Evolutionary conservation across 2,888 invertebrate genomes (phyloP), one percentile per base, ranked within the genome.

Genomic region (Nesidiocoris tenuis): DNA sequence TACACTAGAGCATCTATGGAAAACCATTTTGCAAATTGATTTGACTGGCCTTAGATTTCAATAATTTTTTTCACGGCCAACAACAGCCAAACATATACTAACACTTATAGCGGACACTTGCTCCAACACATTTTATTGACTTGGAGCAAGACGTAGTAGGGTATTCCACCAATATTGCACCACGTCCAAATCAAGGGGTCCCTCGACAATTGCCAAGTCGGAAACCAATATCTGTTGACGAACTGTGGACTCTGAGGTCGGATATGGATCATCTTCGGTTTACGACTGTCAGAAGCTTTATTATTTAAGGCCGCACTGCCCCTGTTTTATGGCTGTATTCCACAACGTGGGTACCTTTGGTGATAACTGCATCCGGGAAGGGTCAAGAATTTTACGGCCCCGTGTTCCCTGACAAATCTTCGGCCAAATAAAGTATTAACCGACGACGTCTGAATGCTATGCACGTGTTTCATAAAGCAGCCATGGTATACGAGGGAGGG

Each of bases 381-480:
- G 74, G 74, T 65, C 74, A 74, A 55, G 74, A 24, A 19, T 74
- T 75, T 75, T 75, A 75, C 61, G 75, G 61, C 68, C 75, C 3
- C 61, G 68, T 39, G 39, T 39, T 22, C n/a, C n/a, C 75, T 68
- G 75, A 75, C 75, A 75, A 75, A 75, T 75, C 75, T 75, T 75
- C n/a, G 75, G 54, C 61, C 75, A 25, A 68, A 75, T 75, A 75
- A 75, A 75, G 75, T 75, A 75, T 75, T 75, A 75, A 68, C 63
- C 54, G 66, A 59, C n/a, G n/a, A n/a, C n/a, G n/a, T n/a, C n/a
- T n/a, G n/a, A n/a, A n/a, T n/a, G n/a, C n/a, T n/a, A n/a, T n/a
- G n/a, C n/a, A n/a, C n/a, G n/a, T n/a, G n/a, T n/a, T n/a, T n/a
- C n/a, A n/a, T n/a, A n/a, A n/a, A n/a, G n/a, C n/a, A n/a, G n/a